These are phyloP conservation scores for Triplophysa bombifrons DNA, from an alignment of 2,797 vertebrate species.

Conservation along the genomic window DNA sequence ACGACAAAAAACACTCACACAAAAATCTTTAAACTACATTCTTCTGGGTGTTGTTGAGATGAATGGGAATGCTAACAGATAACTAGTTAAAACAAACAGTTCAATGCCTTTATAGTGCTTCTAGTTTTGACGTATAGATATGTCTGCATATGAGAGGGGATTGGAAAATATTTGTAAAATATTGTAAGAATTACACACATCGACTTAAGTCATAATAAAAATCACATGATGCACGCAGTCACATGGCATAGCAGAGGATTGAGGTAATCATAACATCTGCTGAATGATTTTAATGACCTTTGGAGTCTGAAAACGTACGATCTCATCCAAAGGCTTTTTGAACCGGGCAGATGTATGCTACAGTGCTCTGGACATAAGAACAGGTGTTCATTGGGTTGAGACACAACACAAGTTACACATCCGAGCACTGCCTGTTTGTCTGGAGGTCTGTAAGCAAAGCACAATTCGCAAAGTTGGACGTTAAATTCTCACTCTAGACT, in stretches of 20 bases:
- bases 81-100: not conserved
- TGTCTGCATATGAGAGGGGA: conserved; percentile 4
- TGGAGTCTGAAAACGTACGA: not conserved
- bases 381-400: conserved; percentile 5
- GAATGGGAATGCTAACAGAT: not conserved
- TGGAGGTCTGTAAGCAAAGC: conserved; percentile 6
- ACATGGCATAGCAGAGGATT: conserved; percentile 3
- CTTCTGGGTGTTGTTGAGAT: not conserved
- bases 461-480: not conserved
- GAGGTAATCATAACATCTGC: not conserved
- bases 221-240: conserved; percentile 5
- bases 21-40: too few relatives aligned
- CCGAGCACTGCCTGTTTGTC: not conserved
- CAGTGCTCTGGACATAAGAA: not conserved
- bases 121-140: not conserved
- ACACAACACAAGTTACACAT: conserved; percentile 1
- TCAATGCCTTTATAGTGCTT: not conserved
- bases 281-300: conserved; percentile 17
- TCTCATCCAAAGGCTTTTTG: not conserved
- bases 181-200: conserved; percentile 1
- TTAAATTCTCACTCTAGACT: not conserved
- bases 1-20: too few relatives aligned
- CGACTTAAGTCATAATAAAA: conserved; percentile 1
- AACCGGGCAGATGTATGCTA: not conserved
- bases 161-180: not conserved